Base-by-base conservation (phyloP, 2,797 vertebrate genomes). In the Eulemur coronatus region DNA sequence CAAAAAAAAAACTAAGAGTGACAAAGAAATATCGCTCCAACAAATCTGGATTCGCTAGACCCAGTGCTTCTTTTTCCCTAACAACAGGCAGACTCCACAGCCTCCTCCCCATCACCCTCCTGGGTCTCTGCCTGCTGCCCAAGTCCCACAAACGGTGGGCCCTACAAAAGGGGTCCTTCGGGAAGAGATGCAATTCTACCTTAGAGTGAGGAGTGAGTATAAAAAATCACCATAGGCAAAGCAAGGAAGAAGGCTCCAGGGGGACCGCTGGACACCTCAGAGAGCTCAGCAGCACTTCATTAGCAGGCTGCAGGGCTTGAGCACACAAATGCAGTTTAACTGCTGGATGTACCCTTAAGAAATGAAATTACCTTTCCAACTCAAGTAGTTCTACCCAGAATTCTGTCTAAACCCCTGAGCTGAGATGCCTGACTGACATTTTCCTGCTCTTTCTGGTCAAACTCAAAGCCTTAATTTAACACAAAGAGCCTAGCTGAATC, bases 371-470 rank as follows among this genome's bases (percentile, higher is more conserved):
- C 22, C 50, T 93, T 91, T 92, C 80, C 88, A 82, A 72, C 69
- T 79, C 88, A 92, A 93, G 63, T 12, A 89, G 41, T 33, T 84
- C 48, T 59, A 61, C 13, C 59, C 70, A 94, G 46, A 95, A 80
- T 87, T 96, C 82, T 93, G 18, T 73, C n/a, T 84, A 87, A 76
- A 84, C 1, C 48, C 55, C 65, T 57, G n/a, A 87, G 41, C 43
- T 87, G 13, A 95, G 76, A 75, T 7, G n/a, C 18, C 59, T 80
- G n/a, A 84, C 43, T 94, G 84, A 76, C 79, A 76, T 76, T 94
- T 93, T 89, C 75, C 43, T 80, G n/a, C 41, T 89, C 50, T 90
- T 96, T 61, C 17, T 87, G 61, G 41, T 94, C 93, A 95, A 95
- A 89, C 61, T 85, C 50, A 87, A 65, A 81, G 52, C 8, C 75